These are phyloP conservation scores for Acanthosepion lycidas DNA, from an alignment of 2,888 invertebrate genomes.

Conservation along the genomic window DNA sequence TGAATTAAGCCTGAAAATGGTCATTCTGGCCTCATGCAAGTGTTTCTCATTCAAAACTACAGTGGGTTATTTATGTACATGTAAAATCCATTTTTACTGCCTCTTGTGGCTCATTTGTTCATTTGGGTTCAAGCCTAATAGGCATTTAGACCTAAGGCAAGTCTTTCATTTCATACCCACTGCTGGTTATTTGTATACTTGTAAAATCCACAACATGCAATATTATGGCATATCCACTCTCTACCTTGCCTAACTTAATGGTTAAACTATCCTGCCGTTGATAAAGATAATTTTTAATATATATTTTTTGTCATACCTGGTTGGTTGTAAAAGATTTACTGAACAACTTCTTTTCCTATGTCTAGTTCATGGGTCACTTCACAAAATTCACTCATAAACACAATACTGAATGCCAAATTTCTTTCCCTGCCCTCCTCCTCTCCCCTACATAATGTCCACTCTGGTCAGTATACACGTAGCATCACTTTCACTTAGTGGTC, in stretches of 20 bases:
- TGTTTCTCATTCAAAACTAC: background rate
- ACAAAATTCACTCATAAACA: background rate
- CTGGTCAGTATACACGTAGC: background rate
- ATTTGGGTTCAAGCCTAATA: conserved; percentile 16
- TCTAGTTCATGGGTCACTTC: background rate
- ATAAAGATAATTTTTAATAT: conserved; percentile 33
- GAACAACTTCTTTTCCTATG: background rate
- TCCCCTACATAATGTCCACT: background rate
- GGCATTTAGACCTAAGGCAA: background rate
- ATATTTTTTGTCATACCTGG: background rate
- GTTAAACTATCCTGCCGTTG: conserved; percentile 21
- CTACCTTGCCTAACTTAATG: conserved; percentile 33
- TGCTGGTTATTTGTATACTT: background rate
- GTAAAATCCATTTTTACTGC: background rate
- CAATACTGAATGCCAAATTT: background rate
- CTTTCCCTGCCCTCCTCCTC: background rate
- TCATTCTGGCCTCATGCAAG: background rate
- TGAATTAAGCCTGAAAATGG: background rate
- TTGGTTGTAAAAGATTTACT: conserved; percentile 15
- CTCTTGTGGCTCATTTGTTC: background rate
- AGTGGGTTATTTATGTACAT: background rate
- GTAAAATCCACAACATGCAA: background rate
- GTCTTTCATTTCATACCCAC: background rate
- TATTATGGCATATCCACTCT: background rate
- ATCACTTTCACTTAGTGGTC: conserved; percentile 18